These are phyloP conservation scores for Thymallus thymallus DNA, from an alignment of 2,113 vertebrate genomes.

Conservation along the genomic window DNA sequence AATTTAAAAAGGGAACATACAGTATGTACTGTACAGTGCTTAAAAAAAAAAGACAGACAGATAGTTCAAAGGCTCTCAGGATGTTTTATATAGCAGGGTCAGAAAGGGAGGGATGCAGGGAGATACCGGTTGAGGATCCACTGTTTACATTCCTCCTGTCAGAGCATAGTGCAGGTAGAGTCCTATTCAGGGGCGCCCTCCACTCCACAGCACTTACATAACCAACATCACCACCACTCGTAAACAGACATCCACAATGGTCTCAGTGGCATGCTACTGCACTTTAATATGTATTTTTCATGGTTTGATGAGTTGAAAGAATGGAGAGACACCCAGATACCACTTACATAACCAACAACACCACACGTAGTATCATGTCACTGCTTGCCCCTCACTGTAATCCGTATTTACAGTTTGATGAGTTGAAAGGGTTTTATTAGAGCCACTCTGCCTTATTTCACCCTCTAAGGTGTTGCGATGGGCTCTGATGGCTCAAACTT, in stretches of 20 bases:
- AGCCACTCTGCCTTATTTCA: neutral
- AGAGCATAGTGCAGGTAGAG: neutral
- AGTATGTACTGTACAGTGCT: no score
- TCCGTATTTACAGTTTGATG: no score
- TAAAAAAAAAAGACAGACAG: neutral
- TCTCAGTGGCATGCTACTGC: neutral
- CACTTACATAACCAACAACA: no score
- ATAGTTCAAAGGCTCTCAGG: neutral
- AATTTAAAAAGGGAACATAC: no score
- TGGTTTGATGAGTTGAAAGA: no score
- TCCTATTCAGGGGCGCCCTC: neutral
- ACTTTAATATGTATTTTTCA: neutral
- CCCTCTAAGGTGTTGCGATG: neutral
- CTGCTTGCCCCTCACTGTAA: no score
- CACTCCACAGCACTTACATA: no score
- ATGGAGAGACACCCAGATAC: no score
- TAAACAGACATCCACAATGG: neutral
- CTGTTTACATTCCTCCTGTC: slow-evolving; percentile 2
- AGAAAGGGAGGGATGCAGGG: neutral
- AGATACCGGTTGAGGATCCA: no score
- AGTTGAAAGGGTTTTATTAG: neutral
- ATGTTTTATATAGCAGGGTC: neutral
- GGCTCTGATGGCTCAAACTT: neutral
- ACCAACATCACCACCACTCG: no score
- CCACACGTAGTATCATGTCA: no score